Base-by-base conservation (phyloP, 1,140 invertebrate genomes). In the Nephila pilipes region DNA sequence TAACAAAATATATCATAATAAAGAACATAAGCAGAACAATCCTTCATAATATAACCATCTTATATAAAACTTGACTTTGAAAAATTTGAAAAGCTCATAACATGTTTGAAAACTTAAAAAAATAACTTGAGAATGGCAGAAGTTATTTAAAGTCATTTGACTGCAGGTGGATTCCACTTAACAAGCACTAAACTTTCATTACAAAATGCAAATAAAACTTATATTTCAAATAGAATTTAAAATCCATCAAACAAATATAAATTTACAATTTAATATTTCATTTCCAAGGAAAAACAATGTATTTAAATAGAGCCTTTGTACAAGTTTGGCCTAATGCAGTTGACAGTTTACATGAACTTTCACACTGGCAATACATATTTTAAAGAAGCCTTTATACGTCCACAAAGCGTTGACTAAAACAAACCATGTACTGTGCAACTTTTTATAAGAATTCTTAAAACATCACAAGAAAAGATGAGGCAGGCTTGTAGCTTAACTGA, bases 391-490 rank as follows among this genome's bases (percentile, higher is more conserved):
- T 60, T 63, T 87, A 69, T n/a, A 87, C 60, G 32, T 87, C 55
- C 85, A 87, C 60, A 69, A 87, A 87, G 85, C 60, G 25, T 65
- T 75, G 32, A 87, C 85, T 87, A 87, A 87, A 87, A 87, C 85
- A 87, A 87, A 87, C 85, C 85, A 87, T 87, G 20, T 60, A 85
- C 58, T 87, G 85, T 87, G 85, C 85, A 87, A 69, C 60, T 87
- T 87, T 25, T 36, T n/a, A 38, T 22, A 87, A 58, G 25, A 65
- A 87, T 65, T 69, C 58, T 87, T 60, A 29, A 58, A 85, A 85
- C 57, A 85, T 85, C 83, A 63, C 58, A 54, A 87, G 18, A 46
- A 87, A 25, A 65, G 25, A 38, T 54, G 85, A 65, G 85, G 85
- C 85, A 87, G 60, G 55, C 25, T 36, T 58, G 20, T 60, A 60